Evolutionary conservation across 2,888 invertebrate species (phyloP).

Genomic region (Mythimna ferrago): DNA sequence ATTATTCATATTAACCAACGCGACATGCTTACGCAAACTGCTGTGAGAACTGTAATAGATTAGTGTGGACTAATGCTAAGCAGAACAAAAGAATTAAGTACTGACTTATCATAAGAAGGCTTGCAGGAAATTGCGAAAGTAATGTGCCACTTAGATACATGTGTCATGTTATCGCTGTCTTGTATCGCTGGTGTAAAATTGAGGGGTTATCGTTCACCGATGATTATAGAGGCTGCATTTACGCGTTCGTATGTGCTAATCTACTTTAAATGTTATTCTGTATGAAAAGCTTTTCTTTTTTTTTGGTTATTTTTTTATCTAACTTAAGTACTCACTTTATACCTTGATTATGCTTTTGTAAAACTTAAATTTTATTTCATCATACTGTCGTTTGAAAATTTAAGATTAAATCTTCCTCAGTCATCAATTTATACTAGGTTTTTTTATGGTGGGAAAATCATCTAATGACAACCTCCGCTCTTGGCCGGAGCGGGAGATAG

Average conservation of each 20-base stretch:
- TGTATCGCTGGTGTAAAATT: conserved; percentile 34
- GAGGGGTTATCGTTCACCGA: conserved; percentile 52
- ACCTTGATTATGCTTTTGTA: too few relatives aligned
- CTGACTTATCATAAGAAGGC: conserved; percentile 38
- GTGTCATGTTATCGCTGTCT: conserved; percentile 40
- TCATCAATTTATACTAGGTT: too few relatives aligned
- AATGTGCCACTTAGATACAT: conserved; percentile 41
- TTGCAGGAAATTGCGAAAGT: conserved; percentile 58
- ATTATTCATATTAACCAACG: conserved; percentile 61
- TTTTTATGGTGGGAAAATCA: too few relatives aligned
- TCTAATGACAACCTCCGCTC: too few relatives aligned
- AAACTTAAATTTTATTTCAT: background rate
- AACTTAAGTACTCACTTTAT: too few relatives aligned
- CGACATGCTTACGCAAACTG: conserved; percentile 62
- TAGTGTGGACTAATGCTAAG: conserved; percentile 59
- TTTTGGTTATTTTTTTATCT: background rate
- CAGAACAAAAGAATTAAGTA: conserved; percentile 69
- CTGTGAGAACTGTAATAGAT: conserved; percentile 68
- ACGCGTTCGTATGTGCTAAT: conserved; percentile 12
- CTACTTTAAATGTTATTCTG: background rate
- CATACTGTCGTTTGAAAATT: background rate
- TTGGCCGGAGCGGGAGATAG: too few relatives aligned
- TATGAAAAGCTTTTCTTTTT: too few relatives aligned
- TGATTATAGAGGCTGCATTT: conserved; percentile 24
- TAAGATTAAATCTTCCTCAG: too few relatives aligned